A percentile compares a stretch with the other conserved stretches of the same genome.
Conservation (phyloP, 2,113 vertebrate species). For the Perca schrenkii region DNA sequence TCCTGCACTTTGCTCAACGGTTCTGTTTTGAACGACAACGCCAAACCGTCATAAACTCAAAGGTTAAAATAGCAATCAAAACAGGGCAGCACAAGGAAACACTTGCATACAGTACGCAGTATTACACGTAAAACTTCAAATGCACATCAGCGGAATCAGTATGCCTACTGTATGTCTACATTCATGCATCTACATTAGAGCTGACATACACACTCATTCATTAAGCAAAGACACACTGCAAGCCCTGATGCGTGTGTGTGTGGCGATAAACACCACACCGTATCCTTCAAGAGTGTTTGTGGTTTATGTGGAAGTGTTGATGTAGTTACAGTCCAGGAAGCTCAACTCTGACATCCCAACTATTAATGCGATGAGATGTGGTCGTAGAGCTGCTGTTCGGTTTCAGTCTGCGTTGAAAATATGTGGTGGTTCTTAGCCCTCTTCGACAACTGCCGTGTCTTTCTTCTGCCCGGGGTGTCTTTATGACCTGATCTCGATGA, state of each 20-base stretch:
- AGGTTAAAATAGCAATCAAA: slow-evolving; percentile 28
- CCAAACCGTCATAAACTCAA: slow-evolving; percentile 21
- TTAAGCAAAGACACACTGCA: neutral
- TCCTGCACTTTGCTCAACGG: slow-evolving; percentile 23
- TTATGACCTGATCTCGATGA: slow-evolving; percentile 91
- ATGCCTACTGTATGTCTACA: slow-evolving; percentile 15
- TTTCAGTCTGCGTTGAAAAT: slow-evolving; percentile 36
- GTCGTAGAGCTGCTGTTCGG: slow-evolving; percentile 16
- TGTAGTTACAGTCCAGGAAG: slow-evolving; percentile 19
- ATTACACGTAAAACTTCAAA: slow-evolving; percentile 36
- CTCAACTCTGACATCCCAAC: neutral
- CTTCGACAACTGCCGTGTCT: neutral
- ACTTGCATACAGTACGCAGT: neutral
- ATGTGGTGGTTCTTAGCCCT: neutral
- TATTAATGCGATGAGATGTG: neutral
- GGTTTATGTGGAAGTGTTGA: slow-evolving; percentile 20
- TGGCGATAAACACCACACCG: neutral
- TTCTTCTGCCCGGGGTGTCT: neutral
- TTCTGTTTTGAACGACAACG: slow-evolving; percentile 9
- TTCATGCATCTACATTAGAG: slow-evolving; percentile 37
- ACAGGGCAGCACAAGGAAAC: slow-evolving; percentile 14
- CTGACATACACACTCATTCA: slow-evolving; percentile 12
- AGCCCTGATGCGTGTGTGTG: neutral
- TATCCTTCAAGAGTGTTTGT: slow-evolving; percentile 50
- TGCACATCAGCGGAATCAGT: slow-evolving; percentile 15